Conservation (phyloP, 2,888 invertebrate genomes). For the Poecilobothrus nobilitatus region DNA sequence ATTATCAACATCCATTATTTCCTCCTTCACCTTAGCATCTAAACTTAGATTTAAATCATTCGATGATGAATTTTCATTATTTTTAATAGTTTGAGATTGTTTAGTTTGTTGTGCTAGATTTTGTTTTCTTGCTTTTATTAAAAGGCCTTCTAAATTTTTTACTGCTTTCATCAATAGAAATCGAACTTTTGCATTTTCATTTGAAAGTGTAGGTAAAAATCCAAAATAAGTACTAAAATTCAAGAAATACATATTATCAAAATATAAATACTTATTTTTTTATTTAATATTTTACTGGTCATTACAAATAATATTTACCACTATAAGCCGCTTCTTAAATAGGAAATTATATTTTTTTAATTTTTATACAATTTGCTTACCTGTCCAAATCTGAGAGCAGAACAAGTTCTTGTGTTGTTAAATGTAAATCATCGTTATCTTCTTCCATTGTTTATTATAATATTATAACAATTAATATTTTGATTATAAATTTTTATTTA, state of each 20-base stretch:
- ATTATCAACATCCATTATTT: conserved; percentile 14
- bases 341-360: conserved; percentile 15
- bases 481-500: background rate
- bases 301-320: background rate
- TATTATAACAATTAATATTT: background rate
- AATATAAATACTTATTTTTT: conserved; percentile 5
- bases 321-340: background rate
- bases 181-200: conserved; percentile 74
- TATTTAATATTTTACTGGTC: background rate
- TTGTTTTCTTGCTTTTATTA: conserved; percentile 66
- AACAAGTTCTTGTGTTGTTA: conserved; percentile 58
- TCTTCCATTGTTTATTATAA: conserved; percentile 1
- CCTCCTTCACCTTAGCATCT: conserved; percentile 28
- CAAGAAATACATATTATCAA: background rate
- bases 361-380: conserved; percentile 43
- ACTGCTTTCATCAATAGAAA: conserved; percentile 75
- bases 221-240: conserved; percentile 79
- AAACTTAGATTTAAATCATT: conserved; percentile 35
- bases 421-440: conserved; percentile 8
- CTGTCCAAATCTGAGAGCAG: conserved; percentile 81
- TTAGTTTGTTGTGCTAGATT: conserved; percentile 40
- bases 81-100: conserved; percentile 37
- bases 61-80: conserved; percentile 23
- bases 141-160: conserved; percentile 74
- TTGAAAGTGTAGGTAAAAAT: conserved; percentile 69